These are phyloP conservation scores for Melolontha melolontha DNA, from an alignment of 2,888 invertebrate genomes.

Conservation along the genomic window DNA sequence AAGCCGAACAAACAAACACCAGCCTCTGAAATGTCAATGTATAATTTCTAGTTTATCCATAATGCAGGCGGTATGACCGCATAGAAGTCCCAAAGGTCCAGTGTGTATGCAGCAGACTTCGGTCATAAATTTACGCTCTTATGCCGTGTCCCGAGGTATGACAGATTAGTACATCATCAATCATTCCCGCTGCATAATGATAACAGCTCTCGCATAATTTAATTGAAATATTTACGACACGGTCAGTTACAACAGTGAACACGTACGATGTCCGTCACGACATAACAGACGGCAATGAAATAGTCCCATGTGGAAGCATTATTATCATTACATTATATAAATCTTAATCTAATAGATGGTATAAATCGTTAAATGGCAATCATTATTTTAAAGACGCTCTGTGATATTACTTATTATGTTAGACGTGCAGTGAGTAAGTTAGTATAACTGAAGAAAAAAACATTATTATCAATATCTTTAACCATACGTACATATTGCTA, in stretches of 20 bases:
- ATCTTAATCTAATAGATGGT: background rate
- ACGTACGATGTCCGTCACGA: no score
- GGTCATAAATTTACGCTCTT: slow-evolving; percentile 61
- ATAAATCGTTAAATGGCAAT: no score
- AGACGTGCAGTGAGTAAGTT: no score
- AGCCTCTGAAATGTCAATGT: slow-evolving; percentile 35
- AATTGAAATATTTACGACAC: slow-evolving; percentile 48
- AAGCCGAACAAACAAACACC: no score
- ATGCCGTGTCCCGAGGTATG: slow-evolving; percentile 61
- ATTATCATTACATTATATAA: background rate
- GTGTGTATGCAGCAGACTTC: slow-evolving; percentile 44
- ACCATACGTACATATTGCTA: no score
- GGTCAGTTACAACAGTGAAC: slow-evolving; percentile 3
- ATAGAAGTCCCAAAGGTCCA: slow-evolving; percentile 44
- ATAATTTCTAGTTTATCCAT: slow-evolving; percentile 47
- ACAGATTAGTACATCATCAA: slow-evolving; percentile 66
- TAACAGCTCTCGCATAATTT: slow-evolving; percentile 42
- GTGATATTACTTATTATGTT: no score
- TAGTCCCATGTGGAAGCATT: no score
- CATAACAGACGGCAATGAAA: background rate
- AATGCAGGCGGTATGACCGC: slow-evolving; percentile 43
- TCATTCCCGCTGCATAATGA: slow-evolving; percentile 56
- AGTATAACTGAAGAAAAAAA: no score
- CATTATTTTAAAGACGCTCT: no score
- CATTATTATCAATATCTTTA: no score